Evolutionary conservation across 1,140 invertebrate species (phyloP).

Genomic region (Hylyphantes graminicola): DNA sequence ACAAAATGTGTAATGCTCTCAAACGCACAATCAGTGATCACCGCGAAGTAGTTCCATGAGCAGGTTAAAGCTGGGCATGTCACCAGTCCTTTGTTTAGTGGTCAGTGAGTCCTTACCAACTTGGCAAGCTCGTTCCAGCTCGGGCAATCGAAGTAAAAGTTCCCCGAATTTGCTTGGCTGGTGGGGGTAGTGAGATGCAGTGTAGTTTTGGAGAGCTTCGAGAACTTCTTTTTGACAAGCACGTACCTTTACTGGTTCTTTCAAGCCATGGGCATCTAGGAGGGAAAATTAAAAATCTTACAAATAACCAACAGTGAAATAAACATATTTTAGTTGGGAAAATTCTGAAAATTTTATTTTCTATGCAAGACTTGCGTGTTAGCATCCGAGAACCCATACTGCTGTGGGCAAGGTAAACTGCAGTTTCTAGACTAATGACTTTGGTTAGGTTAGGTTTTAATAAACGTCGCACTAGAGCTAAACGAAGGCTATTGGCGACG

Average conservation of each 20-base stretch:
- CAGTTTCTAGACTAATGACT: no score
- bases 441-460: no score
- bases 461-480: no score
- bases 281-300: slow-evolving; percentile 54
- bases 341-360: no score
- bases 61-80: slow-evolving; percentile 87
- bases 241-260: slow-evolving; percentile 90
- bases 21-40: slow-evolving; percentile 69
- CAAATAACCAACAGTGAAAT: background rate
- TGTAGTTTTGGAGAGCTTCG: slow-evolving; percentile 92
- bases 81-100: slow-evolving; percentile 88
- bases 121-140: slow-evolving; percentile 93
- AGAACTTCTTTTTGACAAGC: slow-evolving; percentile 93
- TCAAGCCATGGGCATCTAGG: slow-evolving; percentile 87
- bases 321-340: no score
- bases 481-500: no score
- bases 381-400: no score
- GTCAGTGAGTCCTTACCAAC: slow-evolving; percentile 92
- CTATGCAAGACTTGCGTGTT: no score
- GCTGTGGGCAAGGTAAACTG: no score
- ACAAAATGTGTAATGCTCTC: slow-evolving; percentile 5
- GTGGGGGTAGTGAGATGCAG: slow-evolving; percentile 88
- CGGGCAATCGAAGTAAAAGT: slow-evolving; percentile 89
- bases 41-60: slow-evolving; percentile 94
- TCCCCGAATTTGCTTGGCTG: slow-evolving; percentile 95